Conservation (phyloP, 2,888 invertebrate genomes). For the Synanthedon myopaeformis region DNA sequence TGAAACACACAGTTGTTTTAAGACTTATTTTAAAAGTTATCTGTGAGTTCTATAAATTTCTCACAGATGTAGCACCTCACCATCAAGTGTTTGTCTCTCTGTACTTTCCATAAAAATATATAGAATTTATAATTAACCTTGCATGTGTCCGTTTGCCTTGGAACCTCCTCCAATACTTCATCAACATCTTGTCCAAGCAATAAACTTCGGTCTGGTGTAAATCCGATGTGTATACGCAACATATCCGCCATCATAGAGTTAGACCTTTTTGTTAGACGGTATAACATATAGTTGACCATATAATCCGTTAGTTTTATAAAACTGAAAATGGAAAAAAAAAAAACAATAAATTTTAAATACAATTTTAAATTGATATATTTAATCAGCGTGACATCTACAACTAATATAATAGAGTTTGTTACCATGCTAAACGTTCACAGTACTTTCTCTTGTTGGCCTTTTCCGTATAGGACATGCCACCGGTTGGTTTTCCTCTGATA, state of each 20-base stretch:
- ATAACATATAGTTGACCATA: conserved; percentile 77
- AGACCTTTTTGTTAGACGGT: conserved; percentile 74
- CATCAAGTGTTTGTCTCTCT: too few relatives aligned
- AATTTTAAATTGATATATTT: not conserved
- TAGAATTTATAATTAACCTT: conserved; percentile 28
- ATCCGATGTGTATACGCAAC: conserved; percentile 64
- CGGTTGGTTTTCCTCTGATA: conserved; percentile 70
- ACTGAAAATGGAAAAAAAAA: conserved; percentile 41
- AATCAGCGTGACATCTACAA: not conserved
- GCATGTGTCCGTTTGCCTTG: conserved; percentile 52
- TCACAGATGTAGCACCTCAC: too few relatives aligned
- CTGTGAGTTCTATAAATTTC: too few relatives aligned
- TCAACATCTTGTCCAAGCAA: conserved; percentile 50
- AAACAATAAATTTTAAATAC: not conserved
- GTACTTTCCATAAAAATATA: not conserved
- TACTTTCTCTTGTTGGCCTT: conserved; percentile 86
- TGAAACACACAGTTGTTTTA: too few relatives aligned
- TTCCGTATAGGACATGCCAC: conserved; percentile 87
- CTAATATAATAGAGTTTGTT: not conserved
- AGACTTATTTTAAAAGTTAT: too few relatives aligned
- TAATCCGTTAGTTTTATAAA: conserved; percentile 80
- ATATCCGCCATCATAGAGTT: conserved; percentile 68
- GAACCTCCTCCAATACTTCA: conserved; percentile 58
- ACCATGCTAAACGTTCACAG: conserved; percentile 84
- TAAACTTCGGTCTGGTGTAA: conserved; percentile 58